These are phyloP conservation scores for Semnopithecus entellus DNA, from an alignment of 2,113 vertebrate genomes.

Conservation along the genomic window DNA sequence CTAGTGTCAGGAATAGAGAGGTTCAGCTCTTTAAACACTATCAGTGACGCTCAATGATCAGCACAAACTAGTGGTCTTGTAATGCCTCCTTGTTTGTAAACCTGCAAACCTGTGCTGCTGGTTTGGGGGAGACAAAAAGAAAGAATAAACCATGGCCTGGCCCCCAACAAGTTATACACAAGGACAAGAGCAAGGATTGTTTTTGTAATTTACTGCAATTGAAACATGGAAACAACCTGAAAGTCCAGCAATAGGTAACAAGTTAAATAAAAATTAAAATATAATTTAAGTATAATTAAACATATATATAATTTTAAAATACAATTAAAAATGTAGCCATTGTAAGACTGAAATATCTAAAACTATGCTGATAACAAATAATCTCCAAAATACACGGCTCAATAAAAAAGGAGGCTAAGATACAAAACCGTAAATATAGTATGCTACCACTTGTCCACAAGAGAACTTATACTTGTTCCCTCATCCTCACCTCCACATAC, in stretches of 20 bases:
- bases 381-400: background rate
- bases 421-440: background rate
- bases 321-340: background rate
- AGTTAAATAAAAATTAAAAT: background rate
- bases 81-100: background rate
- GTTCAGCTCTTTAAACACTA: background rate
- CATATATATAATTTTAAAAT: no score
- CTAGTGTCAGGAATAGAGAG: background rate
- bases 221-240: background rate
- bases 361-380: background rate
- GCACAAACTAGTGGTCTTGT: background rate
- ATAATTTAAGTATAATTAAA: no score
- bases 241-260: background rate
- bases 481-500: background rate
- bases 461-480: background rate
- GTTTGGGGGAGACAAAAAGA: background rate
- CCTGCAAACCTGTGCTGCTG: background rate
- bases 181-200: background rate
- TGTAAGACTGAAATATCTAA: background rate
- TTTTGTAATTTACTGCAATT: background rate
- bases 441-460: background rate
- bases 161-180: background rate
- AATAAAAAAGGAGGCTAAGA: background rate
- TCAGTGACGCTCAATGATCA: background rate
- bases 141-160: background rate